Evolutionary conservation across 2,797 vertebrate species (phyloP).

Genomic region (Micrastur ruficollis): DNA sequence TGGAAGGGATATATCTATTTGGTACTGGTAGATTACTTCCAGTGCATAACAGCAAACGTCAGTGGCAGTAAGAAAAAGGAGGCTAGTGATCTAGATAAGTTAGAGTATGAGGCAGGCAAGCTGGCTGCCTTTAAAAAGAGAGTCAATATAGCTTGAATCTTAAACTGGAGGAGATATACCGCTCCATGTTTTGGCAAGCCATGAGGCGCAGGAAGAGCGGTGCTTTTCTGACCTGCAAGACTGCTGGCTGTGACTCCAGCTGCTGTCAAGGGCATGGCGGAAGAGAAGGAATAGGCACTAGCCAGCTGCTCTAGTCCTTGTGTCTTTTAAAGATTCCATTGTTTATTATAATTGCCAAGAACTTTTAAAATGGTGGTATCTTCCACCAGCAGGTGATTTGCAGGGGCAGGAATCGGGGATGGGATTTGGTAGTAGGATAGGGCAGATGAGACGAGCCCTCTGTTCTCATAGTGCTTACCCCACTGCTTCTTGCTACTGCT

Average conservation of each 20-base stretch:
- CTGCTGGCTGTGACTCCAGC: not conserved
- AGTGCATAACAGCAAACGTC: not conserved
- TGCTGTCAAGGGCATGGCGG: not conserved
- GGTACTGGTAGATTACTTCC: not conserved
- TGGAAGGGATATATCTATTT: not conserved
- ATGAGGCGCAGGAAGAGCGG: not conserved
- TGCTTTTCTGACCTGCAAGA: not conserved
- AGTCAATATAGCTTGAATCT: not conserved
- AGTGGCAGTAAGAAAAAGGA: not conserved
- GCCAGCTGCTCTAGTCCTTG: not conserved
- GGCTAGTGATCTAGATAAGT: not conserved
- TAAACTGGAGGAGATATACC: not conserved
- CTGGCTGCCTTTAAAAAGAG: not conserved
- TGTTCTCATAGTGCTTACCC: not conserved
- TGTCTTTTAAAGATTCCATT: not conserved
- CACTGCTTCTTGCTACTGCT: not conserved
- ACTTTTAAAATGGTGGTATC: not conserved
- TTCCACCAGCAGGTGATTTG: not conserved
- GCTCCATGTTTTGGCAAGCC: not conserved
- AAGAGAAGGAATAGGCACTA: not conserved
- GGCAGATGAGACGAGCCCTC: not conserved
- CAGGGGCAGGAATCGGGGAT: accelerated
- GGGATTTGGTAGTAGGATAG: not conserved
- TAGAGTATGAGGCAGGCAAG: not conserved
- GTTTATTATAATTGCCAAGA: not conserved